Base-by-base conservation (phyloP, 53 echinoderm and acorn worm species). In the Astropecten irregularis region DNA sequence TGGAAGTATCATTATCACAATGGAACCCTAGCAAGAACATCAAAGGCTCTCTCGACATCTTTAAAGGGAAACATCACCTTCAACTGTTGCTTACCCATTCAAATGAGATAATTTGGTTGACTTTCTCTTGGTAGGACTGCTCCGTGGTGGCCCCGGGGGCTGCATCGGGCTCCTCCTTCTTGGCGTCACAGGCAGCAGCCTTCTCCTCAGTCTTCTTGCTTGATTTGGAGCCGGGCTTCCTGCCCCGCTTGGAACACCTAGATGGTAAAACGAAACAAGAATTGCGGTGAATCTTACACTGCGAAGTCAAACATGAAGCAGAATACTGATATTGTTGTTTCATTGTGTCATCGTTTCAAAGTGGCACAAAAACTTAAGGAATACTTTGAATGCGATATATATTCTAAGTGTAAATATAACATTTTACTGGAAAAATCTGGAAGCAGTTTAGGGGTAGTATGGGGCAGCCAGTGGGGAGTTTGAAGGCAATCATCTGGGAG, bases 21-120 rank as follows among this genome's bases (percentile, higher is more conserved):
- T n/a, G n/a, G n/a, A n/a, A n/a, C n/a, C n/a, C n/a, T n/a, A n/a
- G n/a, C n/a, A n/a, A n/a, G n/a, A n/a, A n/a, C n/a, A n/a, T n/a
- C n/a, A n/a, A n/a, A n/a, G n/a, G n/a, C n/a, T n/a, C n/a, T n/a
- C n/a, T n/a, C n/a, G n/a, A n/a, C n/a, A n/a, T n/a, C n/a, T n/a
- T n/a, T n/a, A n/a, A n/a, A n/a, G n/a, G n/a, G n/a, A n/a, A n/a
- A n/a, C n/a, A n/a, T n/a, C n/a, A n/a, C n/a, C n/a, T n/a, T n/a
- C n/a, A n/a, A n/a, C 21, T 14, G 22, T 32, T 26, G 77, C 92
- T 70, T 68, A 99, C 99, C 99, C 99, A 99, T 82, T 99, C 94
- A 77, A 99, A 94, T 2, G 99, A 99, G 73, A 99, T 86, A 66
- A 99, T 94, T 40, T 92, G 90, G 49, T 94, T 91, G 70, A 99